Evolutionary conservation across 1,140 invertebrate species (phyloP), one percentile per base, ranked within the genome.

Genomic region (Sinella curviseta): DNA sequence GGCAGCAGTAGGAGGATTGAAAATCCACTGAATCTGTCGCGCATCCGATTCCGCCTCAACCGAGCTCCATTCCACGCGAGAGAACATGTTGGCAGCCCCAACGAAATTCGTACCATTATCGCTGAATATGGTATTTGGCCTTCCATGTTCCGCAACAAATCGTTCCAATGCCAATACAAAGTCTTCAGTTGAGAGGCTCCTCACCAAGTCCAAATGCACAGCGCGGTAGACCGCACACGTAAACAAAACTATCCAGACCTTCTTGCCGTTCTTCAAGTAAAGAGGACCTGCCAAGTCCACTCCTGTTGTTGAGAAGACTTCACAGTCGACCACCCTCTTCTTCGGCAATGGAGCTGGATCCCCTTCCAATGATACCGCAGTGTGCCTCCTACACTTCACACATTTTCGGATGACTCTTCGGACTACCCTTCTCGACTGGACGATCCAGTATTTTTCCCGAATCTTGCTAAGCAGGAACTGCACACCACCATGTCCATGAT

Each of bases 271-370:
- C 74, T 84, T 85, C 14, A 86, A 34, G 55, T 65, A 82, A 1
- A 87, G 31, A 4, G 85, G 85, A 0, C 85, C 85, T 3, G 86
- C 85, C 34, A 86, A 83, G 80, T 87, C 85, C 16, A 87, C 80
- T 1, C 85, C 39, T 12, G 39, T 48, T 8, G 39, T 48, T 12
- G 39, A 48, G 20, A 48, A 48, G 8, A 48, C 39, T 48, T 34
- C 57, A 26, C 3, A 84, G 82, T 48, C 85, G 28, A 77, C 76
- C 0, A 86, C 81, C 36, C 85, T 48, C 65, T 85, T 81, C 35
- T 80, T 20, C 20, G 86, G 85, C 33, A 86, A 36, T 24, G 55
- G 16, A 12, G 78, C 74, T 14, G 54, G 31, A 12, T 14, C 36
- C n/a, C 26, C 17, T 1, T 35, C 65, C 3, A 76, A 16, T 0